phyloP scores from a whole-genome alignment of 1,140 invertebrate genomes.

The Drosophila setifemur region DNA sequence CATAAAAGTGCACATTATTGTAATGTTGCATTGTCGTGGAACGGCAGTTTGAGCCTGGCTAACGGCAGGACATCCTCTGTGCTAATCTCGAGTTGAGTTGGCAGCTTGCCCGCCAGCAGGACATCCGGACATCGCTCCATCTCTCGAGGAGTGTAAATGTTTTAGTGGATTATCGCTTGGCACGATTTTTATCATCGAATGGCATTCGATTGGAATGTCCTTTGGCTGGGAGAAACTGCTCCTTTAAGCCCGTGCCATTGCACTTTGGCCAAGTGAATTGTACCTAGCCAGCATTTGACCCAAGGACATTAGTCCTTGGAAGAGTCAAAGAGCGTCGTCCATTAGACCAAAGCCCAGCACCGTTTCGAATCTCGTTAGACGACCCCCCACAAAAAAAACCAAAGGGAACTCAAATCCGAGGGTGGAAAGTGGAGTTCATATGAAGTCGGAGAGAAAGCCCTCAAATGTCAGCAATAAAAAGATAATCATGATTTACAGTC shows the following conservation, averaged over 20 bases:
- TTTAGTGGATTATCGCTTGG: slow-evolving; percentile 71
- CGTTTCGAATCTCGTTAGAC: slow-evolving; percentile 51
- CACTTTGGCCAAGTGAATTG: slow-evolving; percentile 43
- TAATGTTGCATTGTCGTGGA: slow-evolving; percentile 74
- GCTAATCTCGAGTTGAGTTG: slow-evolving; percentile 25
- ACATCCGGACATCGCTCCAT: slow-evolving; percentile 7
- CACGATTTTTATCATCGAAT: slow-evolving; percentile 77
- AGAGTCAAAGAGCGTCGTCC: slow-evolving; percentile 37
- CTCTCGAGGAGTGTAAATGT: slow-evolving; percentile 40
- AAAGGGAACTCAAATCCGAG: slow-evolving; percentile 29
- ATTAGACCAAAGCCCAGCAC: slow-evolving; percentile 46
- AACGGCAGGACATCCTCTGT: slow-evolving; percentile 50
- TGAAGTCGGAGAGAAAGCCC: slow-evolving; percentile 30
- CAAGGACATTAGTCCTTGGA: slow-evolving; percentile 1
- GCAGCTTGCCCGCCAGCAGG: slow-evolving; percentile 29
- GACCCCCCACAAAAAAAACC: background rate
- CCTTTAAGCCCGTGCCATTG: slow-evolving; percentile 55
- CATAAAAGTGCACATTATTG: slow-evolving; percentile 80
- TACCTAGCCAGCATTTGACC: slow-evolving; percentile 2
- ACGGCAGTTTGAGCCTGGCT: slow-evolving; percentile 58
- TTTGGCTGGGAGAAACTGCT: slow-evolving; percentile 41
- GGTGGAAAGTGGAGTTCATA: slow-evolving; percentile 45
- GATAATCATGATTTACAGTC: slow-evolving; percentile 75
- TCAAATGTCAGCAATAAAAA: slow-evolving; percentile 66
- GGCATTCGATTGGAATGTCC: slow-evolving; percentile 76